These are phyloP conservation scores for Lutraria rhynchaena DNA, from an alignment of 1,140 invertebrate genomes.

Conservation along the genomic window DNA sequence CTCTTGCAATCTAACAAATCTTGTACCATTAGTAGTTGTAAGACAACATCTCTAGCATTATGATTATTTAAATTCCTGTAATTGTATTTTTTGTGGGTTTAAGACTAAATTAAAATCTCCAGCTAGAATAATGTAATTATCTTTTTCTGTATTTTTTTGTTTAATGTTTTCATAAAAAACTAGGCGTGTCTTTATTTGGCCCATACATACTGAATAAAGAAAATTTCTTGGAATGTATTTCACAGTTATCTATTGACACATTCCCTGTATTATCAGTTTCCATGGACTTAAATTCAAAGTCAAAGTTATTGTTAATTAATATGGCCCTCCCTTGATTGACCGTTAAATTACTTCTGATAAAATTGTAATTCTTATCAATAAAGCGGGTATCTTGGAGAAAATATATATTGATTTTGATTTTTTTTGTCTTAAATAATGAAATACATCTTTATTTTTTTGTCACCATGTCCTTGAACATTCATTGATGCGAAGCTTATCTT, in stretches of 20 bases:
- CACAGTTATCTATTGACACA: conserved; percentile 1
- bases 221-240: conserved; percentile 10
- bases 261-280: conserved; percentile 34
- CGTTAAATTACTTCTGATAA: not conserved
- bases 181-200: conserved; percentile 55
- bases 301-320: conserved; percentile 49
- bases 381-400: conserved; percentile 46
- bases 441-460: conserved; percentile 22
- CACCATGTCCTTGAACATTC: conserved; percentile 41
- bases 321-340: conserved; percentile 31
- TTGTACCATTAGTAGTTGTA: conserved; percentile 13
- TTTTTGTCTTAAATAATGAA: conserved; percentile 16
- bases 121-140: conserved; percentile 19
- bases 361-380: not conserved
- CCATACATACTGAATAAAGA: conserved; percentile 47
- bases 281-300: conserved; percentile 8
- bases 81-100: conserved; percentile 40
- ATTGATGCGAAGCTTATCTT: conserved; percentile 15
- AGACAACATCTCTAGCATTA: conserved; percentile 30
- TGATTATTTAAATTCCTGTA: conserved; percentile 40
- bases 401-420: no score
- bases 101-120: conserved; percentile 49
- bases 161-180: conserved; percentile 42
- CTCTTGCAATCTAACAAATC: conserved; percentile 43
- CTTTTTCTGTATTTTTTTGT: conserved; percentile 22